A percentile compares a stretch with the other conserved stretches of the same genome.
These are phyloP conservation scores for Paramormyrops kingsleyae DNA, from an alignment of 2,113 vertebrate genomes.

Conservation along the genomic window DNA sequence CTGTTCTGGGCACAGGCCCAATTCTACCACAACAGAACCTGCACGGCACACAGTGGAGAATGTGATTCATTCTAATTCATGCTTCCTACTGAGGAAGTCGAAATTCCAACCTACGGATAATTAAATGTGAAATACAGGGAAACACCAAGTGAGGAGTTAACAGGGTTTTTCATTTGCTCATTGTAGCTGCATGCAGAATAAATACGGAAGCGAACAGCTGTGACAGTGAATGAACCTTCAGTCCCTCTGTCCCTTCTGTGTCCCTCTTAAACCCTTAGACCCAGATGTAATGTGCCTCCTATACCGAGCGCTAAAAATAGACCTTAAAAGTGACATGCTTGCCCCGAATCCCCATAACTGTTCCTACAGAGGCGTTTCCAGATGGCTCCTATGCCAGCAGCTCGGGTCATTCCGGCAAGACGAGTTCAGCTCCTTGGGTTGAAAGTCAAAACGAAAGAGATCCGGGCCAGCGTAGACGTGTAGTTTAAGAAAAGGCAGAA, in stretches of 20 bases:
- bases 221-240: constrained; percentile 54
- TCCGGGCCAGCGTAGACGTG: not conserved
- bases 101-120: not conserved
- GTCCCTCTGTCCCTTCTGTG: constrained; percentile 63
- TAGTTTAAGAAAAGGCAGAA: not conserved
- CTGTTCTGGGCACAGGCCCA: not conserved
- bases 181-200: not conserved
- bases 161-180: not conserved
- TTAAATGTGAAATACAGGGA: constrained; percentile 5
- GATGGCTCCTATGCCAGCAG: not conserved
- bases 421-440: not conserved
- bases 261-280: constrained; percentile 53
- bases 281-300: constrained; percentile 46
- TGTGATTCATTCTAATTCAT: constrained; percentile 9
- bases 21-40: not conserved
- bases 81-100: not conserved
- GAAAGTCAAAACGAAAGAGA: not conserved
- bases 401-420: not conserved
- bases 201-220: not conserved
- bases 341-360: not conserved
- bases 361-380: not conserved
- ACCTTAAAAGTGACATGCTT: not conserved
- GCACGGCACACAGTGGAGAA: not conserved
- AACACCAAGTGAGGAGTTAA: not conserved
- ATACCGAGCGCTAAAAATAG: not conserved